Conservation (phyloP, 2,888 invertebrate species). For the Tenthredo scrophulariae region DNA sequence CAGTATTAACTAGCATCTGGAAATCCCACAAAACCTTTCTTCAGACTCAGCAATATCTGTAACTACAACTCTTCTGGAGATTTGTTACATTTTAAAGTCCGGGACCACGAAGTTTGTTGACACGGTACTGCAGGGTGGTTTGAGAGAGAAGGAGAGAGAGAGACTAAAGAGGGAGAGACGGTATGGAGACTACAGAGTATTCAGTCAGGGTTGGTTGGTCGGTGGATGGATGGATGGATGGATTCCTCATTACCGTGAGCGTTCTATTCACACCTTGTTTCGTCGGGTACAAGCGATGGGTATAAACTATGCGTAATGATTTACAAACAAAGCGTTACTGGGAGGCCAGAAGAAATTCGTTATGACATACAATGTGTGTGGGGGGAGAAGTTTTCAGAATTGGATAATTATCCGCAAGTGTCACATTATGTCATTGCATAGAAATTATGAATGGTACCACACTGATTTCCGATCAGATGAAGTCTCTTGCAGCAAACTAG, state of each 20-base stretch:
- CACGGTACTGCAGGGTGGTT: slow-evolving; percentile 9
- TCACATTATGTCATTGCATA: not conserved
- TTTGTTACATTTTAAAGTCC: not conserved
- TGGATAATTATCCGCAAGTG: not conserved
- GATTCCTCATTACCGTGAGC: slow-evolving; percentile 72
- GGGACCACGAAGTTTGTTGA: not conserved
- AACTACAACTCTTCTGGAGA: not conserved
- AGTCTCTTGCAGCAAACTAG: not conserved
- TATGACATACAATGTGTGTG: not conserved
- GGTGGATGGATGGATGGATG: slow-evolving; percentile 67
- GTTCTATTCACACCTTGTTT: slow-evolving; percentile 71
- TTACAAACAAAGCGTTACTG: slow-evolving; percentile 30
- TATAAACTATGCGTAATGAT: slow-evolving; percentile 58
- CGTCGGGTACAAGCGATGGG: slow-evolving; percentile 62
- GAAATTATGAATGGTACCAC: not conserved
- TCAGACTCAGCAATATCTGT: not conserved
- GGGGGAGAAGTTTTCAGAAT: not conserved
- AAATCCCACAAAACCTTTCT: not conserved
- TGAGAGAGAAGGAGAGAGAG: not conserved
- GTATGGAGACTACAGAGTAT: slow-evolving; percentile 43
- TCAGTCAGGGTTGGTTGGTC: slow-evolving; percentile 61
- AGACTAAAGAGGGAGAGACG: not conserved
- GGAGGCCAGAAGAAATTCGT: not conserved
- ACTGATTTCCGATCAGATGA: not conserved
- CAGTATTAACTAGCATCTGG: not conserved